Base-by-base conservation (phyloP, 2,888 invertebrate species). In the Apamea sordens region DNA sequence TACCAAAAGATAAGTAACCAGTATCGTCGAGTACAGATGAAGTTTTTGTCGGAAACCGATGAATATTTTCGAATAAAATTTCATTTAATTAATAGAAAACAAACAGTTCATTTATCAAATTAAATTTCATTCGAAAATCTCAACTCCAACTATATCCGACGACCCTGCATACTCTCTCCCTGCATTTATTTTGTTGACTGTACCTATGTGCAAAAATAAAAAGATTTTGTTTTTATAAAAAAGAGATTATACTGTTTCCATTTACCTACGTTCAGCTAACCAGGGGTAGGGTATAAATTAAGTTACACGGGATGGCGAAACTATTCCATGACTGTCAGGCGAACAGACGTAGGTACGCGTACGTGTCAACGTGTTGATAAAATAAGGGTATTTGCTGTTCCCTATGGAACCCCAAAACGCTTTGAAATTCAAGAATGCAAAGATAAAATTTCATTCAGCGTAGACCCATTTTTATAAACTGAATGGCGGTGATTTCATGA, bases 351-450 rank as follows among this genome's bases (percentile, higher is more conserved):
- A 59, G 36, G 50, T 41, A n/a, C 32, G n/a, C 4, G 44, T 63
- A n/a, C 32, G n/a, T 7, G 44, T 63, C 76, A 80, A 70, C 36
- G n/a, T 32, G 47, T 47, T 82, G 8, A 72, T 56, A 72, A 61
- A 21, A 68, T n/a, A 63, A 8, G 36, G 63, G n/a, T n/a, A 56
- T 68, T 41, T n/a, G 4, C 36, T 15, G 4, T 18, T 61, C 32
- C 11, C 65, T 4, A 21, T 69, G 28, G n/a, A 73, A 76, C 85
- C 53, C 72, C 32, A 69, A 76, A 73, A 63, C 1, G n/a, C 53
- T 83, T 65, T 41, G 32, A 79, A 73, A 68, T 70, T 79, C 47
- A 75, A 76, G 73, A 75, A 73, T 59, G 79, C 70, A 64, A 71
- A 68, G 67, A 85, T 71, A 28, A 82, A 73, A 76, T 59, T 83